These are phyloP conservation scores for Axis porcinus DNA, from an alignment of 2,113 vertebrate species.

Conservation along the genomic window DNA sequence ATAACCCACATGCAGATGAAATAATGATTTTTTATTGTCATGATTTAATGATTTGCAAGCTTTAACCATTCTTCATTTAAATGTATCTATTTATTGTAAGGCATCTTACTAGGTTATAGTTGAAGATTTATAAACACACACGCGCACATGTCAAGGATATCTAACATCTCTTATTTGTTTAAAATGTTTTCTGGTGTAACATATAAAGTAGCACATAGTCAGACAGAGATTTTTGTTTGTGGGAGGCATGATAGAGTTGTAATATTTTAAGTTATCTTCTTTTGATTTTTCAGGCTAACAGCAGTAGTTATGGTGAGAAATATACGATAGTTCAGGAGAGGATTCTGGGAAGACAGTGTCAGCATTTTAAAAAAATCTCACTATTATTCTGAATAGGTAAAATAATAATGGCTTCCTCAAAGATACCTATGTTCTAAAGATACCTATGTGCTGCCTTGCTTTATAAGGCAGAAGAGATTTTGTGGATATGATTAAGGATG, in stretches of 20 bases:
- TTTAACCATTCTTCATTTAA: conserved; percentile 5
- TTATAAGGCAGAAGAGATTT: neutral
- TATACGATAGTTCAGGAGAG: neutral
- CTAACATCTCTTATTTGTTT: neutral
- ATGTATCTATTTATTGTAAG: neutral
- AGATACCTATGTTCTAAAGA: neutral
- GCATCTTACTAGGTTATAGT: neutral
- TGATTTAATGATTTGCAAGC: conserved; percentile 47
- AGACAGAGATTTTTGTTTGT: neutral
- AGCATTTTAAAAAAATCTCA: neutral
- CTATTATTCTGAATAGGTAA: neutral
- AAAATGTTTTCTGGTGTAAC: neutral
- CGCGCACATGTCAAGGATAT: neutral
- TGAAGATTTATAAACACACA: neutral
- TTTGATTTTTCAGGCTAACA: neutral
- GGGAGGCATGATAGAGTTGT: neutral
- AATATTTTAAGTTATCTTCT: neutral
- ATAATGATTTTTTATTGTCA: conserved; percentile 37
- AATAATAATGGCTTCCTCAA: neutral
- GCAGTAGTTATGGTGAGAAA: neutral
- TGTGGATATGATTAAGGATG: neutral
- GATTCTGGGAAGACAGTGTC: neutral
- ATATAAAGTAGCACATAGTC: neutral
- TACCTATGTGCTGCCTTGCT: neutral
- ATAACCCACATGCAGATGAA: conserved; percentile 24